These are phyloP conservation scores for Orycteropus afer DNA, from an alignment of 2,113 vertebrate genomes.

Conservation along the genomic window DNA sequence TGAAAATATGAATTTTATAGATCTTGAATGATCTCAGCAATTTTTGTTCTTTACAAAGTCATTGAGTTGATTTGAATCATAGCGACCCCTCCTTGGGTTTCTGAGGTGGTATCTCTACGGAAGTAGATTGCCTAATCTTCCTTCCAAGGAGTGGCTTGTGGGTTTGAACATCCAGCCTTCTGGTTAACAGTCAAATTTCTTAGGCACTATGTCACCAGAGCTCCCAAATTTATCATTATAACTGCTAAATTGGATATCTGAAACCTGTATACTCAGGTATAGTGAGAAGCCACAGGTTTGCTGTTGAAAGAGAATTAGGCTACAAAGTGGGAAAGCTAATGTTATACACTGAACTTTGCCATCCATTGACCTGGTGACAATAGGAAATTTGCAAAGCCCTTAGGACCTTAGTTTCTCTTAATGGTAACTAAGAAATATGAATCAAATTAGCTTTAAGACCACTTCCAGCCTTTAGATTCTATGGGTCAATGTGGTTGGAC, in stretches of 20 bases:
- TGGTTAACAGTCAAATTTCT: too few species aligned
- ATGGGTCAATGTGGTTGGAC: too few species aligned
- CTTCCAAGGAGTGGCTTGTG: too few species aligned
- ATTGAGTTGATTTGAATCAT: too few species aligned
- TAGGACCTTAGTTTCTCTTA: not conserved
- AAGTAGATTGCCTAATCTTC: too few species aligned
- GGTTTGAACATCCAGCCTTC: too few species aligned
- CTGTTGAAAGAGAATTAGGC: too few species aligned
- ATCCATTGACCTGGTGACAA: accelerated
- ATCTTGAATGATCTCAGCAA: not conserved
- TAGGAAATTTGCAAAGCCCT: accelerated
- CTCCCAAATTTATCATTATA: accelerated
- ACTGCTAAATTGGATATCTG: accelerated
- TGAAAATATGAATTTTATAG: not conserved
- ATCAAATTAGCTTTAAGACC: not conserved
- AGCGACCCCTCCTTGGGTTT: too few species aligned
- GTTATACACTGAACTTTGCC: too few species aligned
- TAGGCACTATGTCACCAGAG: too few species aligned
- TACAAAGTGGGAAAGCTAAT: too few species aligned
- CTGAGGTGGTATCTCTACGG: too few species aligned
- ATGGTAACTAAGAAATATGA: not conserved
- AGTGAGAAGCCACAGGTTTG: accelerated
- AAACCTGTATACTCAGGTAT: not conserved
- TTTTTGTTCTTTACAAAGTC: not conserved
- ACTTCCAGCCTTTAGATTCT: not conserved